phyloP scores from a whole-genome alignment of 2,113 vertebrate species.

The Propithecus coquereli region DNA sequence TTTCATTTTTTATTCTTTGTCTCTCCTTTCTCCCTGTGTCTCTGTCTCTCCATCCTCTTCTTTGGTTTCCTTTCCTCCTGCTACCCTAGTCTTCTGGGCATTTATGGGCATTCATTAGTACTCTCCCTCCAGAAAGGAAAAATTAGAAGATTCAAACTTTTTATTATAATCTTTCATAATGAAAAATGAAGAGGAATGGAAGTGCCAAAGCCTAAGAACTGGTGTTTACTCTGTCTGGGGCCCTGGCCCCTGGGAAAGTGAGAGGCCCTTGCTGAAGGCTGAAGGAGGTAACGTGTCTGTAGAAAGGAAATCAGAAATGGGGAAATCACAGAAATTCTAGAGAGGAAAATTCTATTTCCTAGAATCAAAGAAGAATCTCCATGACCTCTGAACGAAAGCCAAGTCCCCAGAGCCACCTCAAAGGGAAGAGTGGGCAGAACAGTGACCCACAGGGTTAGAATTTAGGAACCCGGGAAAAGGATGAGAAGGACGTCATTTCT shows the following conservation, averaged over 20 bases:
- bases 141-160: not conserved
- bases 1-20: not conserved
- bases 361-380: not conserved
- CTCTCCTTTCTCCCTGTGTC: not conserved
- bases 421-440: not conserved
- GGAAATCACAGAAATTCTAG: not conserved
- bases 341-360: not conserved
- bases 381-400: not conserved
- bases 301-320: not conserved
- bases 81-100: not conserved
- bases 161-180: not conserved
- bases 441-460: not conserved
- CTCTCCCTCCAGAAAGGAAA: not conserved
- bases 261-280: not conserved
- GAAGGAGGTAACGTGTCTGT: not conserved
- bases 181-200: not conserved
- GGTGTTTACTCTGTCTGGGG: not conserved
- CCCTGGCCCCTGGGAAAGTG: not conserved
- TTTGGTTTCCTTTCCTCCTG: not conserved
- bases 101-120: not conserved
- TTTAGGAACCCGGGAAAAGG: fast-evolving
- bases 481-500: not conserved
- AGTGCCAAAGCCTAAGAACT: not conserved
- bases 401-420: not conserved
- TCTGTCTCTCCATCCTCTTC: not conserved